Conservation (phyloP, 2,888 invertebrate genomes). For the Saturnia japonica region DNA sequence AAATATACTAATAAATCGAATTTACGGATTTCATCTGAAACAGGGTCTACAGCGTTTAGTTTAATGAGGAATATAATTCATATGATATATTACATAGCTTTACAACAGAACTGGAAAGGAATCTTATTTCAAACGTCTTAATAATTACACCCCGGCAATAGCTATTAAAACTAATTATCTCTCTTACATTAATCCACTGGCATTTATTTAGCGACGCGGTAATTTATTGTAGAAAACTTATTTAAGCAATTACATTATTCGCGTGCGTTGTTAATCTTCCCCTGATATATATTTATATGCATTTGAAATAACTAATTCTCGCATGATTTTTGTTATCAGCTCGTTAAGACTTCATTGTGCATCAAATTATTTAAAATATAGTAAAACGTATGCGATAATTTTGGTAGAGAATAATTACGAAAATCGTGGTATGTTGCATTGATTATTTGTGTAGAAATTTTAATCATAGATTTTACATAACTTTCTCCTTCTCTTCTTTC, state of each 20-base stretch:
- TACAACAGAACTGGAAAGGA: background rate
- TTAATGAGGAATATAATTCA: background rate
- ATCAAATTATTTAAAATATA: no score
- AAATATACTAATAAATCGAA: background rate
- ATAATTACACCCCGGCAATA: background rate
- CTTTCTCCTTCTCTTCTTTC: no score
- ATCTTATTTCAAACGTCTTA: background rate
- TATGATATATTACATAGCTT: background rate
- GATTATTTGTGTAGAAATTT: no score
- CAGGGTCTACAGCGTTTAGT: background rate
- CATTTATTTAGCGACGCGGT: background rate
- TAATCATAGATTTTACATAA: no score
- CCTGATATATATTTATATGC: background rate
- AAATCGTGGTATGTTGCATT: no score
- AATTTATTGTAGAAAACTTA: background rate
- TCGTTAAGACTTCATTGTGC: no score
- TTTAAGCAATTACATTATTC: background rate
- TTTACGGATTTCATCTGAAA: background rate
- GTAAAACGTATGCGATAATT: no score
- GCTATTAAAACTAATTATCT: conserved; percentile 2
- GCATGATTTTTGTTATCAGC: background rate
- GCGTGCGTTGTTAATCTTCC: background rate
- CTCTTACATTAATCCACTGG: background rate
- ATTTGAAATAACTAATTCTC: background rate
- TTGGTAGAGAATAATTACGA: no score